A percentile compares a stretch with the other conserved stretches of the same genome.
Conservation (phyloP, 2,797 vertebrate genomes). For the Xiphorhynchus erythropygius region DNA sequence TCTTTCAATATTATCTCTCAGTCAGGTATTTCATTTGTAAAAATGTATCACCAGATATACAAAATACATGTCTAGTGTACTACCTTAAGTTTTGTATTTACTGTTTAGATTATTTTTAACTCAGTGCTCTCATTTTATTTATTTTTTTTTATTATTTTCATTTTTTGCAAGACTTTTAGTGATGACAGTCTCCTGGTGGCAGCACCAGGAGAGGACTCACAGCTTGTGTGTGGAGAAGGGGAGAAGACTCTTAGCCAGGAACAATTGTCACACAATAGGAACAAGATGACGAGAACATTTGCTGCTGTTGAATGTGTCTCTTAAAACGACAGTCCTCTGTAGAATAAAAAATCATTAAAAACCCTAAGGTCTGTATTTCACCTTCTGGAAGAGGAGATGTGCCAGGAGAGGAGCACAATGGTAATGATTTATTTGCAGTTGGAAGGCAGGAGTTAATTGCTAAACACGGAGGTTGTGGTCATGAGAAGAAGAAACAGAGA, state of each 20-base stretch:
- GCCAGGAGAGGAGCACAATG: not conserved
- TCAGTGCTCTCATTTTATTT: slow-evolving; percentile 10
- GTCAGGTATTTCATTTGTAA: slow-evolving; percentile 67
- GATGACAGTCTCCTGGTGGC: not conserved
- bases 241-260: slow-evolving; percentile 47
- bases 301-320: not conserved
- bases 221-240: slow-evolving; percentile 10
- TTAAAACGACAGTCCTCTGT: slow-evolving; percentile 29
- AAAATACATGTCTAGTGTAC: slow-evolving; percentile 70
- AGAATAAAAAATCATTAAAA: slow-evolving; percentile 48
- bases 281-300: not conserved
- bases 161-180: slow-evolving; percentile 27
- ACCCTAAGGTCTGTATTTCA: not conserved
- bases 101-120: slow-evolving; percentile 15
- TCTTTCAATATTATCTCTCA: slow-evolving; percentile 71
- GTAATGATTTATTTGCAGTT: not conserved
- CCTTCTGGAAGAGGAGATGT: not conserved
- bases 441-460: not conserved
- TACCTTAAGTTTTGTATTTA: slow-evolving; percentile 24
- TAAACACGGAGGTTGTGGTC: not conserved
- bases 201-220: slow-evolving; percentile 25
- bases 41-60: slow-evolving; percentile 74
- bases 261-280: slow-evolving; percentile 2
- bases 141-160: not conserved
- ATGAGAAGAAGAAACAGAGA: not conserved